Conservation (phyloP, 2,888 invertebrate species). For the Mythimna pallens region DNA sequence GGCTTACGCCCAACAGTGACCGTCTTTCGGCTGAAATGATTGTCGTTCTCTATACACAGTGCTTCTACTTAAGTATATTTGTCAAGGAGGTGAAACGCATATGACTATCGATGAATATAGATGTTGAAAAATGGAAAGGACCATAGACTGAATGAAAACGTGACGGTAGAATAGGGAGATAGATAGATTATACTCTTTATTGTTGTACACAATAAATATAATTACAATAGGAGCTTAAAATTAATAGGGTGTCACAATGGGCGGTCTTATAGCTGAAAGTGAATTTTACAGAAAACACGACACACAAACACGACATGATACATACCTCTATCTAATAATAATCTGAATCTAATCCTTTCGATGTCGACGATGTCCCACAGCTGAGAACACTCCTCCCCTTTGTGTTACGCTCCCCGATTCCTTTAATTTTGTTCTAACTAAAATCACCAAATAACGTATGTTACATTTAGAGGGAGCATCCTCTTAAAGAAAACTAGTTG, state of each 20-base stretch:
- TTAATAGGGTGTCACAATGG: no score
- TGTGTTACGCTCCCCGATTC: constrained; percentile 36
- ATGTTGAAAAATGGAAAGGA: background rate
- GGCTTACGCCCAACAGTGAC: no score
- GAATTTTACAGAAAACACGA: no score
- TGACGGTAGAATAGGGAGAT: background rate
- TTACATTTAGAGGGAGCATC: background rate
- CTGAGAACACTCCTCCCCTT: constrained; percentile 25
- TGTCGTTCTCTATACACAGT: no score
- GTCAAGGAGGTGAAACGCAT: background rate
- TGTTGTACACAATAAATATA: no score
- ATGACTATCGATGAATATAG: background rate
- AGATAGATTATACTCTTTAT: no score
- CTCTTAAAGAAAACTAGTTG: constrained; percentile 21
- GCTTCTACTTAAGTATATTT: background rate
- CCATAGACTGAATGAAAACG: background rate
- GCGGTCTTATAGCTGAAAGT: no score
- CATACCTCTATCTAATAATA: background rate
- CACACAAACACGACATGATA: background rate
- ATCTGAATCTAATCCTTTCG: constrained; percentile 48
- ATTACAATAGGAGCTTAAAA: no score
- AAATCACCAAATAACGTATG: background rate
- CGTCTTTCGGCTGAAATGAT: no score
- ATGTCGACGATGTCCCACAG: constrained; percentile 29
- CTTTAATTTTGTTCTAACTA: constrained; percentile 46